Evolutionary conservation across 2,888 invertebrate genomes (phyloP).

Genomic region (Drosophila flavopinicola): DNA sequence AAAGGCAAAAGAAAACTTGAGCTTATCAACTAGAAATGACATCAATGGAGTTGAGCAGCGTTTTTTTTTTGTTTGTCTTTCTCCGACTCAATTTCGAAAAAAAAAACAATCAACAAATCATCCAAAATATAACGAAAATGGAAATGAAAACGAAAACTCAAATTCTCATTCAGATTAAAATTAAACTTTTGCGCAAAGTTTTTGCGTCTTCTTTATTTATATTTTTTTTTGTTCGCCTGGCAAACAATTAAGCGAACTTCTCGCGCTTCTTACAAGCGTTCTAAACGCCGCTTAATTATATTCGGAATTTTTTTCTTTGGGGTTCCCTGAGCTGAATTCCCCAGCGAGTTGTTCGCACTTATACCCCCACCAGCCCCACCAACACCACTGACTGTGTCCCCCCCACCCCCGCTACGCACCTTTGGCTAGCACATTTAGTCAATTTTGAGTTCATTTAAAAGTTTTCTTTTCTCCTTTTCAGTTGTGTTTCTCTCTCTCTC

Average conservation of each 20-base stretch:
- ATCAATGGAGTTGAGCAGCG: neutral
- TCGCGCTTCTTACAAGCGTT: slow-evolving; percentile 53
- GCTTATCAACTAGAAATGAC: neutral
- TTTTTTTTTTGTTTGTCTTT: neutral
- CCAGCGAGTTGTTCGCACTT: slow-evolving; percentile 30
- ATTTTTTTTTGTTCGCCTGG: slow-evolving; percentile 23
- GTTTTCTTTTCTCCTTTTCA: slow-evolving; percentile 39
- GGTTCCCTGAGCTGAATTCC: slow-evolving; percentile 35
- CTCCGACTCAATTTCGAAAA: slow-evolving; percentile 1
- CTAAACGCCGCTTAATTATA: slow-evolving; percentile 78
- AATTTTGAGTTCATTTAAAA: slow-evolving; percentile 79
- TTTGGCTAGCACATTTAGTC: slow-evolving; percentile 75
- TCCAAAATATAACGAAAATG: slow-evolving; percentile 14
- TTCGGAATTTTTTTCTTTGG: slow-evolving; percentile 39
- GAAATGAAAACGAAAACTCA: slow-evolving; percentile 2
- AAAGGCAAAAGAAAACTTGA: neutral
- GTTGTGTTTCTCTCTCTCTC: neutral
- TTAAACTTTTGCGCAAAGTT: slow-evolving; percentile 73
- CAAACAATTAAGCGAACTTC: slow-evolving; percentile 62
- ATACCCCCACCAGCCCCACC: neutral
- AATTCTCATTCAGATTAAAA: slow-evolving; percentile 74
- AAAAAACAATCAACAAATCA: slow-evolving; percentile 23
- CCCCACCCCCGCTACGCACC: slow-evolving; percentile 34
- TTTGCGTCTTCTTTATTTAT: slow-evolving; percentile 11
- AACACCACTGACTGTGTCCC: neutral